Evolutionary conservation across 2,888 invertebrate genomes (phyloP), one percentile per base, ranked within the genome.

Genomic region (Yponomeuta sedellus): DNA sequence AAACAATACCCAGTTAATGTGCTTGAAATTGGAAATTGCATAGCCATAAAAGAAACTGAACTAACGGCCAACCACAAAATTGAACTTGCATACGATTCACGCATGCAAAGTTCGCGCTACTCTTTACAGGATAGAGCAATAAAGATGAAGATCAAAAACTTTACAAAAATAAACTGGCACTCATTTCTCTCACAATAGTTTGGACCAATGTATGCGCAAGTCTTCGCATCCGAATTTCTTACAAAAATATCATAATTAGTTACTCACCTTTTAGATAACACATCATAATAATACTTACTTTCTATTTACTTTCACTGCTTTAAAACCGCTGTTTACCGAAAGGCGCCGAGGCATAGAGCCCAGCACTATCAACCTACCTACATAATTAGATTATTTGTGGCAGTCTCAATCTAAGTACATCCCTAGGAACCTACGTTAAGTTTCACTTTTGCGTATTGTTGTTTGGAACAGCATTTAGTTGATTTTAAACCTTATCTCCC

Each of bases 251-350:
- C 59, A 65, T 64, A 67, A 44, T 62, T 66, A 64, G 63, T 39
- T 63, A 64, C 64, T 64, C 64, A 64, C 64, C 64, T 56, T 56
- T 64, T 22, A 52, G 64, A 64, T 64, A 56, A 56, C 39, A 39
- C 62, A 64, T 61, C 16, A 61, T 25, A 61, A 16, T 52, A 6
- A 22, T 73, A 79, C 79, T 78, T 80, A 83, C 83, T 82, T 78
- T 80, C 80, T 83, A 61, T 63, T 63, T 40, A 82, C 78, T 80
- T 81, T 83, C 82, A 78, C 80, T 80, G 75, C 72, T 63, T 22
- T 79, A 80, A 75, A 75, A 74, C 72, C 71, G 76, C 72, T 70
- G 73, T 74, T 75, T 72, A 77, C 72, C 69, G 73, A 74, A 72
- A 52, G 44, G 4, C 67, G 70, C 67, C 68, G 70, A 71, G 70